Evolutionary conservation across 2,888 invertebrate species (phyloP).

Genomic region (Lobophora halterata): DNA sequence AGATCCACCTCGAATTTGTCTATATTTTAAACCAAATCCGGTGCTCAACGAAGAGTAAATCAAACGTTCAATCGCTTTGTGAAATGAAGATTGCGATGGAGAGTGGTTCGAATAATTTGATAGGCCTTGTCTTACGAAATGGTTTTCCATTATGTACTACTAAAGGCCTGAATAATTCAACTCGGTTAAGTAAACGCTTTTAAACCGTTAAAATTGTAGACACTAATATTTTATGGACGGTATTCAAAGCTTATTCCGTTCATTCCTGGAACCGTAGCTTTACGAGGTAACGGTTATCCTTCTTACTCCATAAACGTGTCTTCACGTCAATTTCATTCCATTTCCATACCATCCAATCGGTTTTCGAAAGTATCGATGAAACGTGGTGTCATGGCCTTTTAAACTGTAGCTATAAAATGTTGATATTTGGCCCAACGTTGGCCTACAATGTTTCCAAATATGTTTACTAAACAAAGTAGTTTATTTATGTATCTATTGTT

Average conservation of each 20-base stretch:
- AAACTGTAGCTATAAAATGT: background rate
- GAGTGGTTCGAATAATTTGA: constrained; percentile 29
- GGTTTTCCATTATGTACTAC: constrained; percentile 26
- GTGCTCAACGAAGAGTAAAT: constrained; percentile 39
- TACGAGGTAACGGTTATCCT: constrained; percentile 6
- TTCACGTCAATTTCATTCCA: background rate
- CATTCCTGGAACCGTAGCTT: constrained; percentile 19
- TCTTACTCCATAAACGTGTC: constrained; percentile 9
- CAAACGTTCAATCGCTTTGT: constrained; percentile 26
- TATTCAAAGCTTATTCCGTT: constrained; percentile 18
- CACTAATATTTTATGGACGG: constrained; percentile 17
- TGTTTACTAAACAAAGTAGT: constrained; percentile 25
- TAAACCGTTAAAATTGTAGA: constrained; percentile 17
- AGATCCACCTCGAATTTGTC: constrained; percentile 47
- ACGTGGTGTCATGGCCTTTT: background rate
- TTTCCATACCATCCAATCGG: background rate
- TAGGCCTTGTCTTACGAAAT: constrained; percentile 26
- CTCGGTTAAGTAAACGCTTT: constrained; percentile 21
- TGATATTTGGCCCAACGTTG: background rate
- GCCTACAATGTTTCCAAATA: constrained; percentile 7
- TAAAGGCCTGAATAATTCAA: constrained; percentile 24
- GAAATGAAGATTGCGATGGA: constrained; percentile 26
- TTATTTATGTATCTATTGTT: constrained; percentile 39
- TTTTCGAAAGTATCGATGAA: constrained; percentile 2
- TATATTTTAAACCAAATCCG: constrained; percentile 37